Evolutionary conservation across 2,113 vertebrate species (phyloP).

Genomic region (Chloroceryle aenea): DNA sequence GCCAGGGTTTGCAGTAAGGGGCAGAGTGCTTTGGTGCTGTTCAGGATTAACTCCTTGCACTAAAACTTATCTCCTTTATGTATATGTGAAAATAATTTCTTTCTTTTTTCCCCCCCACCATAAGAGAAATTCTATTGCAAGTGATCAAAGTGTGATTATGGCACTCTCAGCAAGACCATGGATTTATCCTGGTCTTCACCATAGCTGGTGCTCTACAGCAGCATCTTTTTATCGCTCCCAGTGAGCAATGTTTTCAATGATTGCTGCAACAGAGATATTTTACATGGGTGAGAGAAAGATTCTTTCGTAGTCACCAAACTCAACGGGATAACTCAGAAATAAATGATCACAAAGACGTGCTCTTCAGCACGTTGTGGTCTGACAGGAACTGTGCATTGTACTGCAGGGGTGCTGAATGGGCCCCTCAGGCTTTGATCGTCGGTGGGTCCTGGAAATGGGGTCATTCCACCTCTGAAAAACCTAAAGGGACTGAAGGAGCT

Average conservation of each 20-base stretch:
- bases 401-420: too few relatives aligned
- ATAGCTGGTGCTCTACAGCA: background rate
- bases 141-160: background rate
- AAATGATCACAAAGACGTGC: too few relatives aligned
- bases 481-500: too few relatives aligned
- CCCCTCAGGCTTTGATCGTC: too few relatives aligned
- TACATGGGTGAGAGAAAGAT: background rate
- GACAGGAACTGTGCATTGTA: too few relatives aligned
- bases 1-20: background rate
- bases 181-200: background rate
- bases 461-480: too few relatives aligned
- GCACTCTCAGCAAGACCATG: background rate
- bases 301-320: background rate
- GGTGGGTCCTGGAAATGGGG: too few relatives aligned
- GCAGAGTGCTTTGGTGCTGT: background rate
- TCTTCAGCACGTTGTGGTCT: too few relatives aligned
- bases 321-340: too few relatives aligned
- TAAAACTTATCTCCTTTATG: background rate
- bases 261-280: background rate
- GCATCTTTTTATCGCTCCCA: background rate
- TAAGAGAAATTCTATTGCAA: background rate
- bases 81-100: background rate
- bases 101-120: background rate
- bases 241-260: background rate
- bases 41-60: background rate